Conservation (phyloP, 2,113 vertebrate genomes). For the Misgurnus anguillicaudatus region DNA sequence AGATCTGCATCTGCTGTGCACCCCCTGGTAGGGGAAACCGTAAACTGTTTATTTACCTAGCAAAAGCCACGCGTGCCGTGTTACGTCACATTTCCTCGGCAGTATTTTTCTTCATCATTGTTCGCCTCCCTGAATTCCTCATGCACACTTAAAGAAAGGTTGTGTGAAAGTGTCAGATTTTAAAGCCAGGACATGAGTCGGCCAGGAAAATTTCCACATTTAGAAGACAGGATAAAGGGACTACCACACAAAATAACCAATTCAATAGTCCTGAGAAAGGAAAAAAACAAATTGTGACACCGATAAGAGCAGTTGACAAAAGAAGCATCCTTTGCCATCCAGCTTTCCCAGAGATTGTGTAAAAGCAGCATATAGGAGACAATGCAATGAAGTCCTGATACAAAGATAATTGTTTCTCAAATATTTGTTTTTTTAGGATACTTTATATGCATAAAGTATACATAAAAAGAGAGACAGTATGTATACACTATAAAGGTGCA, state of each 20-base stretch:
- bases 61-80: neutral
- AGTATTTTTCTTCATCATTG: neutral
- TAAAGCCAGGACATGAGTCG: slow-evolving; percentile 11
- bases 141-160: slow-evolving; percentile 27
- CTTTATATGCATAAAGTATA: no score
- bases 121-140: neutral
- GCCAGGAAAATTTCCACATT: neutral
- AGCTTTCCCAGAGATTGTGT: neutral
- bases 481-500: no score
- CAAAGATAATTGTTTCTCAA: no score
- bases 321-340: neutral
- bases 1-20: neutral
- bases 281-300: neutral
- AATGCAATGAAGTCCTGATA: no score
- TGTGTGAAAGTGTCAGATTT: neutral
- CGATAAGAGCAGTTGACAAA: neutral
- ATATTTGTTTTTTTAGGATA: no score
- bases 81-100: neutral
- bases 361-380: no score
- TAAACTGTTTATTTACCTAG: neutral
- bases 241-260: slow-evolving; percentile 17
- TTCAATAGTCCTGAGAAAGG: slow-evolving; percentile 50
- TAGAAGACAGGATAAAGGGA: slow-evolving; percentile 35
- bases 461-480: no score
- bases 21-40: neutral